These are phyloP conservation scores for Cariama cristata DNA, from an alignment of 2,113 vertebrate genomes.

Conservation along the genomic window DNA sequence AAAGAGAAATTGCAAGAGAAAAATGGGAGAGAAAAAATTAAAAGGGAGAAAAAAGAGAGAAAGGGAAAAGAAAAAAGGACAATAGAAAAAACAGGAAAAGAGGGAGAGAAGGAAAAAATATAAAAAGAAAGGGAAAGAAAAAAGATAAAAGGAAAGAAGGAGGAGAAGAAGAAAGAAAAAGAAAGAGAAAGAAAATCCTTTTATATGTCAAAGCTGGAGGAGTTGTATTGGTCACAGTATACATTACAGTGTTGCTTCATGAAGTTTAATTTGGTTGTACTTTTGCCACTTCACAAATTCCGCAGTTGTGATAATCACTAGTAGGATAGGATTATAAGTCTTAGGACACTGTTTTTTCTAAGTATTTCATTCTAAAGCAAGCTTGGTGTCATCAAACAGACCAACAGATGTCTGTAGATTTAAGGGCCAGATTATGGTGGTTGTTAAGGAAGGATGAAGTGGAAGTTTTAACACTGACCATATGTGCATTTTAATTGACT, in stretches of 20 bases:
- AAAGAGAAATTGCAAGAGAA: neutral
- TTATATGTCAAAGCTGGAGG: neutral
- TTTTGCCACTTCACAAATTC: constrained; percentile 36
- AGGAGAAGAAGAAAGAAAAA: neutral
- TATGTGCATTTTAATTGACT: constrained; percentile 50
- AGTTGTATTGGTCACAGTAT: neutral
- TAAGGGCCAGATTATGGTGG: constrained; percentile 21
- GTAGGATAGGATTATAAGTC: neutral
- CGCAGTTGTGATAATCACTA: neutral
- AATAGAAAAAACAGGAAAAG: too few relatives aligned
- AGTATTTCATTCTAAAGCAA: neutral
- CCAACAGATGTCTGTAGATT: constrained; percentile 36
- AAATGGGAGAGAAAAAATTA: neutral
- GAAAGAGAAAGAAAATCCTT: neutral
- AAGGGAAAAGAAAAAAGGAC: too few relatives aligned
- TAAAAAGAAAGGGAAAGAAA: neutral
- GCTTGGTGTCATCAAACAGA: neutral
- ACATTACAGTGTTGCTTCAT: neutral
- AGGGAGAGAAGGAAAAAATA: neutral
- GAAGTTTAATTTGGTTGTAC: constrained; percentile 24
- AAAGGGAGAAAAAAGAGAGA: neutral
- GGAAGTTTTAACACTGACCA: constrained; percentile 56
- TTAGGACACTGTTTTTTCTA: neutral
- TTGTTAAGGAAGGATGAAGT: constrained; percentile 36
- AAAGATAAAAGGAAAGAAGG: neutral